Evolutionary conservation across 2,113 vertebrate genomes (phyloP).

Genomic region (Marcusenius ussheri): DNA sequence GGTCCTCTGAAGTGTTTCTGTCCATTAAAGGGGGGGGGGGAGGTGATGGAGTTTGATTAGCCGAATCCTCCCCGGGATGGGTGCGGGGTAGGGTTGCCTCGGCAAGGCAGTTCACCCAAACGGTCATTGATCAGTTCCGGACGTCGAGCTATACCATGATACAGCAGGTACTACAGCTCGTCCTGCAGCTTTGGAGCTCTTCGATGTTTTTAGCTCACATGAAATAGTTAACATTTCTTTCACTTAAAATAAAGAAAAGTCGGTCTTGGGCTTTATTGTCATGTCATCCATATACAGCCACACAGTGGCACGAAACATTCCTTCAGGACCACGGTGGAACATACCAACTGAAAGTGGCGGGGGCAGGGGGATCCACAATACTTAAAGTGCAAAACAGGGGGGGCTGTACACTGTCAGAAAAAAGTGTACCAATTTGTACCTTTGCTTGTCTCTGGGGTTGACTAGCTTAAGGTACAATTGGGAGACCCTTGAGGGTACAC

Average conservation of each 20-base stretch:
- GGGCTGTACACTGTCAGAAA: not conserved
- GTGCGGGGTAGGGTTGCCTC: not conserved
- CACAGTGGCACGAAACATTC: not conserved
- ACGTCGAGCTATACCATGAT: not conserved
- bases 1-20: not conserved
- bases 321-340: not conserved
- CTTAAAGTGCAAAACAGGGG: not conserved
- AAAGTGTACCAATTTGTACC: not conserved
- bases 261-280: not conserved
- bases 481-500: no score
- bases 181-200: not conserved
- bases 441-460: not conserved
- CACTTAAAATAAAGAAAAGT: not conserved
- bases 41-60: not conserved
- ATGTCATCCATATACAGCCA: not conserved
- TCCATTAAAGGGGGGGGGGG: not conserved
- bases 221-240: not conserved
- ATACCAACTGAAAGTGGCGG: not conserved
- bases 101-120: not conserved
- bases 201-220: not conserved
- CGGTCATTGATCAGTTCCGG: not conserved
- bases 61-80: not conserved
- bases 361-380: not conserved
- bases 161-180: not conserved
- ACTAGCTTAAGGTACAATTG: no score